Evolutionary conservation across 2,113 vertebrate genomes (phyloP), one percentile per base, ranked within the genome.

Genomic region (Nettapus auritus): DNA sequence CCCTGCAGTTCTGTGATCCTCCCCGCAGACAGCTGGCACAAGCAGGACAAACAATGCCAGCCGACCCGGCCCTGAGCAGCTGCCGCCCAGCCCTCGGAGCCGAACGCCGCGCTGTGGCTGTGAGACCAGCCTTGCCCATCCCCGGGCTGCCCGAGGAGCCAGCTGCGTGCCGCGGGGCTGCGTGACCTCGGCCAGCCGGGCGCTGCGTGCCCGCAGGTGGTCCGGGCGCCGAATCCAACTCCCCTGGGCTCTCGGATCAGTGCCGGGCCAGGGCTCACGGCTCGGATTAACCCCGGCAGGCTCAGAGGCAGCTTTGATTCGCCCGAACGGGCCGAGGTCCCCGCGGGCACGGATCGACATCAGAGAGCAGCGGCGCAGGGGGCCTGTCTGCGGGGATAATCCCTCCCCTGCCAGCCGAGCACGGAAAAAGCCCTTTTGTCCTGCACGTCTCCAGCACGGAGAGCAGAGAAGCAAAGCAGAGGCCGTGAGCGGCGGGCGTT

Each of bases 351-450:
- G 5, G 74, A 56, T 69, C 6, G 36, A 69, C 93, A 57, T 5
- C 3, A 34, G 13, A 36, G 42, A 77, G 60, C 52, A 11, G 82
- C 74, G 33, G 67, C 3, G 36, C 82, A 44, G 68, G 70, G 34
- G 94, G 64, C n/a, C 67, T 13, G 71, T 1, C 55, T 40, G 74
- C 0, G 64, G 90, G 78, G 88, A 86, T 90, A 95, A 96, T 94
- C 87, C 94, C 91, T 90, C 89, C 93, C 94, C 50, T 16, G 57
- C 57, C 13, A 40, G 59, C n/a, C 2, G 2, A 22, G 53, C 60
- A 25, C 82, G 13, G 44, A 26, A n/a, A 92, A 36, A 95, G 93
- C 68, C 50, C 94, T 89, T 95, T 95, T 96, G 94, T 96, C 92
- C 89, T 7, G 55, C 50, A 0, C 1, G 3, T 56, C 40, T 18